Evolutionary conservation across 2,888 invertebrate species (phyloP).

Genomic region (Hemistola chrysoprasaria): DNA sequence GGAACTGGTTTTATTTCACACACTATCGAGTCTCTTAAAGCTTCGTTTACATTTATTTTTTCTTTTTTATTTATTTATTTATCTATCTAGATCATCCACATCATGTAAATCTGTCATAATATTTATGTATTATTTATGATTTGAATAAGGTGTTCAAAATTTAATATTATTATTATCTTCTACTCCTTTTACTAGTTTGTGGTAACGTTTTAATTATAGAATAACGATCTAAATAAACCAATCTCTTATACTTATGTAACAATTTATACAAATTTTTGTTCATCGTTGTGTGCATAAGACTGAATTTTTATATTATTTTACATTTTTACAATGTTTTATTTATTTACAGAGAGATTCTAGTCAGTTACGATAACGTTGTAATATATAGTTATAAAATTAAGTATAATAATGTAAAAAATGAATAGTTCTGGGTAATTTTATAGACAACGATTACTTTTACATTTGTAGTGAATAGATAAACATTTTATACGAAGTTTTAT

Average conservation of each 20-base stretch:
- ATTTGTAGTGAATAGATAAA: conserved; percentile 28
- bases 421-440: conserved; percentile 44
- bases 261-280: conserved; percentile 18
- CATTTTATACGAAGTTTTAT: conserved; percentile 29
- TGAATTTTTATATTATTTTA: conserved; percentile 37
- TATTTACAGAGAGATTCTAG: conserved; percentile 30
- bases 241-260: conserved; percentile 5
- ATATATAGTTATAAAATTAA: conserved; percentile 28
- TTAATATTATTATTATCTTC: too few relatives aligned
- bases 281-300: conserved; percentile 35
- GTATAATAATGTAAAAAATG: conserved; percentile 58
- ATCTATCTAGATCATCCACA: too few relatives aligned
- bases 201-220: too few relatives aligned
- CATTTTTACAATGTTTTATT: conserved; percentile 17
- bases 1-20: too few relatives aligned
- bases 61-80: too few relatives aligned
- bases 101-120: too few relatives aligned
- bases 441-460: conserved; percentile 60
- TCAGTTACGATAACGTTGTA: conserved; percentile 35
- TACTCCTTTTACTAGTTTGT: too few relatives aligned
- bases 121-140: too few relatives aligned
- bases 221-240: too few relatives aligned
- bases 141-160: too few relatives aligned
- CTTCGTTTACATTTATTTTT: conserved; percentile 3
- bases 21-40: too few relatives aligned